A percentile compares a stretch with the other conserved stretches of the same genome.
Evolutionary conservation across 64 coral and sea anemone genomes (phyloP).

Genomic region (Montipora capricornis): DNA sequence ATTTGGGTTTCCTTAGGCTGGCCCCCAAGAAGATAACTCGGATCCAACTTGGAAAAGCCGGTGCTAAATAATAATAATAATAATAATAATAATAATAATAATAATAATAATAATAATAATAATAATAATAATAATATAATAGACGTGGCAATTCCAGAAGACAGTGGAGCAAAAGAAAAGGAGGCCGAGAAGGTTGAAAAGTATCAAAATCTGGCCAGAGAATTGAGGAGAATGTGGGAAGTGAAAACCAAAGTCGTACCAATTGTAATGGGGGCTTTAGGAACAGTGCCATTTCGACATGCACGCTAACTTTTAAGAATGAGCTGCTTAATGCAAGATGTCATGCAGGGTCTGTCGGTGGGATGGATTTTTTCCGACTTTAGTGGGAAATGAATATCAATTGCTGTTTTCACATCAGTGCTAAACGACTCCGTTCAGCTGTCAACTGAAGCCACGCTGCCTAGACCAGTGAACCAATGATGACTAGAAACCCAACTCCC

Average conservation of each 20-base stretch:
- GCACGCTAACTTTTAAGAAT: conserved; percentile 45
- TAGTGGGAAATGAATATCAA: conserved; percentile 25
- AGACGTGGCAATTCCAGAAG: too few relatives aligned
- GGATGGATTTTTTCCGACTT: background rate
- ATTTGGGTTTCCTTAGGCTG: too few relatives aligned
- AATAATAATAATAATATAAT: background rate
- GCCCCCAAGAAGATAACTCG: too few relatives aligned
- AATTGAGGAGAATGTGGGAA: too few relatives aligned
- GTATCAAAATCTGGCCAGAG: too few relatives aligned
- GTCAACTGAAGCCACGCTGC: background rate
- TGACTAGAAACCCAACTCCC: background rate
- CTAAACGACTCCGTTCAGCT: conserved; percentile 29
- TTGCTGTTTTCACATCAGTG: background rate
- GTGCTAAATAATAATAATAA: too few relatives aligned
- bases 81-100: too few relatives aligned
- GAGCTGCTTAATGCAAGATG: conserved; percentile 43
- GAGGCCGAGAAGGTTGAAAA: too few relatives aligned
- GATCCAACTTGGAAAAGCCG: too few relatives aligned
- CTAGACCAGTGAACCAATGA: conserved; percentile 16
- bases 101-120: background rate
- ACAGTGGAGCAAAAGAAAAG: too few relatives aligned
- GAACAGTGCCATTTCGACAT: background rate
- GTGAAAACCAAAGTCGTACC: too few relatives aligned
- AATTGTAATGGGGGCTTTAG: too few relatives aligned
- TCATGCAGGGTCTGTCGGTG: conserved; percentile 1